These are phyloP conservation scores for Noctilio leporinus DNA, from an alignment of 2,113 vertebrate species.

Conservation along the genomic window DNA sequence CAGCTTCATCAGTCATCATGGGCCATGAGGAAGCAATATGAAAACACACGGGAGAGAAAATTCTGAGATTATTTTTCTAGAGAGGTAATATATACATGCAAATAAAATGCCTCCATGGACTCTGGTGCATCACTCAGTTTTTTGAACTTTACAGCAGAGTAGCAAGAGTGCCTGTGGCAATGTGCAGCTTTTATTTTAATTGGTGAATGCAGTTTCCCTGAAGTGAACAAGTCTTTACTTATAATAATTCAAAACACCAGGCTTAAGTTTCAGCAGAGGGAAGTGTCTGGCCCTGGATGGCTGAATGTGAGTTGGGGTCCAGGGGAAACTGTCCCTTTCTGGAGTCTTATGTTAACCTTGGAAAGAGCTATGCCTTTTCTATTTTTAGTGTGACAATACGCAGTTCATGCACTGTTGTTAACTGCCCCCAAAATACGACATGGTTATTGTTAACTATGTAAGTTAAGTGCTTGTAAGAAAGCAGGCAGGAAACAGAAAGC, in stretches of 20 bases:
- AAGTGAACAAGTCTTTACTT: not conserved
- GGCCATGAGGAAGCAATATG: slow-evolving; percentile 98
- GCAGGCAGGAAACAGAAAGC: not conserved
- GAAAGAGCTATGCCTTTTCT: not conserved
- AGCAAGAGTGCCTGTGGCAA: not conserved
- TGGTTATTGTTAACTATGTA: not conserved
- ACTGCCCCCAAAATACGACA: not conserved
- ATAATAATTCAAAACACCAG: not conserved
- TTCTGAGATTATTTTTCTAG: slow-evolving; percentile 99
- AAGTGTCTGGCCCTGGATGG: not conserved
- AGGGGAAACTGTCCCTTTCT: not conserved
- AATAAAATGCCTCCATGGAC: slow-evolving; percentile 87
- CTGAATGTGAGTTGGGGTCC: not conserved
- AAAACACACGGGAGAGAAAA: slow-evolving; percentile 99
- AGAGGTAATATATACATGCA: slow-evolving; percentile 84
- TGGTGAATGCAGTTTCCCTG: not conserved
- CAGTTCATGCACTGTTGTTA: not conserved
- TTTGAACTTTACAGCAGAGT: not conserved
- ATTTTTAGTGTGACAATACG: not conserved
- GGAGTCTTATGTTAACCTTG: not conserved
- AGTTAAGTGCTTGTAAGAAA: not conserved
- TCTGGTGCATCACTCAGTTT: slow-evolving; percentile 52
- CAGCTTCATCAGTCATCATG: slow-evolving; percentile 99
- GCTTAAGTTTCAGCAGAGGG: not conserved
- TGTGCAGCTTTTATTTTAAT: not conserved